Evolutionary conservation across 23 tunicate genomes (phyloP).

Genomic region (Styela clava): DNA sequence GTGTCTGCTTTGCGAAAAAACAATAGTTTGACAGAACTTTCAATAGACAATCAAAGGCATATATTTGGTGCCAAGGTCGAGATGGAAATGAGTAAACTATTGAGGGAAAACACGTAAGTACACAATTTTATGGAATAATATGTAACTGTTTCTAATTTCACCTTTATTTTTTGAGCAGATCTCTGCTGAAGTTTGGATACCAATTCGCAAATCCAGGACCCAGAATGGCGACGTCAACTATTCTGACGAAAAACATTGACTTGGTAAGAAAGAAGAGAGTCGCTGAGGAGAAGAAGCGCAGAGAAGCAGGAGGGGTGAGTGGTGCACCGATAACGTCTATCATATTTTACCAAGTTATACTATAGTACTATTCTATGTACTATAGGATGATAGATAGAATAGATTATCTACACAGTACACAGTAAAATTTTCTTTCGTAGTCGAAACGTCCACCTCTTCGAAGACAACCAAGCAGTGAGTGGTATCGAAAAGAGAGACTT

Average conservation of each 20-base stretch:
- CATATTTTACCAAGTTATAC: not conserved
- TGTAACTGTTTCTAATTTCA: too few species aligned
- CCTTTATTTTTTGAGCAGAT: slow-evolving; percentile 34
- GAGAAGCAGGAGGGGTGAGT: slow-evolving; percentile 33
- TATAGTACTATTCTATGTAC: not conserved
- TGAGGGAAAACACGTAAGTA: slow-evolving; percentile 82
- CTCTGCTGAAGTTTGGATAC: slow-evolving; percentile 83
- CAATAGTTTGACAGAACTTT: slow-evolving; percentile 59
- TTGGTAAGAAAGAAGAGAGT: slow-evolving; percentile 80
- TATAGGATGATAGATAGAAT: too few species aligned
- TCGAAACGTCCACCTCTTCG: slow-evolving; percentile 49
- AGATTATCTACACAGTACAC: too few species aligned
- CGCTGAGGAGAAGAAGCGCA: slow-evolving; percentile 60
- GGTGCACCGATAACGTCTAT: too few species aligned
- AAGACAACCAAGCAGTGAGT: slow-evolving; percentile 68
- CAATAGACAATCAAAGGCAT: slow-evolving; percentile 93
- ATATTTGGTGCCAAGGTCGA: slow-evolving; percentile 99
- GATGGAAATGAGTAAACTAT: slow-evolving; percentile 75
- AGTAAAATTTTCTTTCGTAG: slow-evolving; percentile 27
- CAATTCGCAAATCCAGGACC: slow-evolving; percentile 95
- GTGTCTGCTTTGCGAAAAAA: slow-evolving; percentile 65
- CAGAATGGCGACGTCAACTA: slow-evolving; percentile 83
- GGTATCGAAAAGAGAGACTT: slow-evolving; percentile 68
- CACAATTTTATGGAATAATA: too few species aligned
- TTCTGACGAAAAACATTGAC: slow-evolving; percentile 80